Evolutionary conservation across 2,113 vertebrate genomes (phyloP).

Genomic region (Syngnathus typhle): DNA sequence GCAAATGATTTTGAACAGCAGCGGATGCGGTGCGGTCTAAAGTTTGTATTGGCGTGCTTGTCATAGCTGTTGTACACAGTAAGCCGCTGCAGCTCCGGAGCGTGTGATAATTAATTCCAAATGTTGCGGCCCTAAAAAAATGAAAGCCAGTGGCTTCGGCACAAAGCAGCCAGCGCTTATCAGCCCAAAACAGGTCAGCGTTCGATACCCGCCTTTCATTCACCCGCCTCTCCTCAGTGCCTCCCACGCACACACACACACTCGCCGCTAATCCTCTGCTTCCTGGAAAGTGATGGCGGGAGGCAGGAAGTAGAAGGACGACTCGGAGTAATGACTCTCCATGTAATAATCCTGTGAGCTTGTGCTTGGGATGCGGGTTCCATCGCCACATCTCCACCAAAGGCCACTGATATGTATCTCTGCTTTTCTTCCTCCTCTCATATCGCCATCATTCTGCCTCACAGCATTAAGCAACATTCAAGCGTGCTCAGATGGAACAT

Average conservation of each 20-base stretch:
- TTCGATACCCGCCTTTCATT: slow-evolving; percentile 67
- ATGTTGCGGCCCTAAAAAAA: slow-evolving; percentile 68
- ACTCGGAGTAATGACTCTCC: slow-evolving; percentile 31
- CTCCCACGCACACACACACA: slow-evolving; percentile 34
- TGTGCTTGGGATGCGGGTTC: slow-evolving; percentile 23
- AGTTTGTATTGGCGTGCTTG: slow-evolving; percentile 55
- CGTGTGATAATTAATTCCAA: slow-evolving; percentile 74
- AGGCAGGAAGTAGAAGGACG: slow-evolving; percentile 8
- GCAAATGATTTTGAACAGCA: slow-evolving; percentile 36
- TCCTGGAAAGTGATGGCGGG: slow-evolving; percentile 65
- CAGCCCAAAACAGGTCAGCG: slow-evolving; percentile 75
- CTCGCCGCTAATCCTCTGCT: slow-evolving; percentile 65
- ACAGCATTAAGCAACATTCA: slow-evolving; percentile 51
- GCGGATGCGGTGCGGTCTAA: slow-evolving; percentile 54
- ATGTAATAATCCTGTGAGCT: slow-evolving; percentile 51
- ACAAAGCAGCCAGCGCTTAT: slow-evolving; percentile 69
- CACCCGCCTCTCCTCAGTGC: slow-evolving; percentile 50
- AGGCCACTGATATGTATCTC: slow-evolving; percentile 56
- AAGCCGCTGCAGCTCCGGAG: slow-evolving; percentile 54
- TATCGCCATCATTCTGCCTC: slow-evolving; percentile 55
- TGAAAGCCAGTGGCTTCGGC: slow-evolving; percentile 68
- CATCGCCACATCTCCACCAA: slow-evolving; percentile 52
- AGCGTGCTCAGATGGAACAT: slow-evolving; percentile 63
- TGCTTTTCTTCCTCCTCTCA: slow-evolving; percentile 18
- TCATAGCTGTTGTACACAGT: slow-evolving; percentile 51